Evolutionary conservation across 2,797 vertebrate species (phyloP).

Genomic region (Hyperoplus immaculatus): DNA sequence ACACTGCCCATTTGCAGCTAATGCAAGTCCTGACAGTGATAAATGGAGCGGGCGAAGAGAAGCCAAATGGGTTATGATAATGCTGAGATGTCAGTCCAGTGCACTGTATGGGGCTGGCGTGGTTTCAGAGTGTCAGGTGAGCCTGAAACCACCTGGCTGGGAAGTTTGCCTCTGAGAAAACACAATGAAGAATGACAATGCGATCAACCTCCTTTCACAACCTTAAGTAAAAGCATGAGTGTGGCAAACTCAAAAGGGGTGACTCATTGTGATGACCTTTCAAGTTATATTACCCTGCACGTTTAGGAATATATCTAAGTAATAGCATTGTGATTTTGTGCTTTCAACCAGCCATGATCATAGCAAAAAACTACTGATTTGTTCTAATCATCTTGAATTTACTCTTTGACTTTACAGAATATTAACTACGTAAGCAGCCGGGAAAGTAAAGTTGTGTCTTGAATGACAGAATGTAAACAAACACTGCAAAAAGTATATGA

Average conservation of each 20-base stretch:
- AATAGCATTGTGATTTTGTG: not conserved
- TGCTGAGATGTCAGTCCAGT: slow-evolving; percentile 32
- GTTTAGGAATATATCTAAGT: not conserved
- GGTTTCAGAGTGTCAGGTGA: slow-evolving; percentile 22
- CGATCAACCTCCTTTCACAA: slow-evolving; percentile 16
- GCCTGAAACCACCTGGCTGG: slow-evolving; percentile 10
- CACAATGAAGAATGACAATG: slow-evolving; percentile 12
- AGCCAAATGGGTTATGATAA: slow-evolving; percentile 48
- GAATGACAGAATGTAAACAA: too few relatives aligned
- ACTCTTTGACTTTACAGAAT: not conserved
- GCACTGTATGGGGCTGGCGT: not conserved
- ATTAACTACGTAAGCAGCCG: not conserved
- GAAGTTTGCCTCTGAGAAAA: slow-evolving; percentile 15
- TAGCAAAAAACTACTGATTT: not conserved
- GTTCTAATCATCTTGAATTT: not conserved
- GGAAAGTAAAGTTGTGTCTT: not conserved
- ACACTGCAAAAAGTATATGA: too few relatives aligned
- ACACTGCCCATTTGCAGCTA: slow-evolving; percentile 20
- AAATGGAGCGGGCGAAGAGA: slow-evolving; percentile 41
- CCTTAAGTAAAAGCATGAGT: not conserved
- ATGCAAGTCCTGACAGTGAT: slow-evolving; percentile 35
- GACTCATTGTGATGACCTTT: not conserved
- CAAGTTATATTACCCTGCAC: not conserved
- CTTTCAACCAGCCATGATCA: not conserved
- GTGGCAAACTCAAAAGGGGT: not conserved